A percentile compares a stretch with the other conserved stretches of the same genome.
Evolutionary conservation across 2,797 vertebrate species (phyloP).

Genomic region (Scolopax rusticola): DNA sequence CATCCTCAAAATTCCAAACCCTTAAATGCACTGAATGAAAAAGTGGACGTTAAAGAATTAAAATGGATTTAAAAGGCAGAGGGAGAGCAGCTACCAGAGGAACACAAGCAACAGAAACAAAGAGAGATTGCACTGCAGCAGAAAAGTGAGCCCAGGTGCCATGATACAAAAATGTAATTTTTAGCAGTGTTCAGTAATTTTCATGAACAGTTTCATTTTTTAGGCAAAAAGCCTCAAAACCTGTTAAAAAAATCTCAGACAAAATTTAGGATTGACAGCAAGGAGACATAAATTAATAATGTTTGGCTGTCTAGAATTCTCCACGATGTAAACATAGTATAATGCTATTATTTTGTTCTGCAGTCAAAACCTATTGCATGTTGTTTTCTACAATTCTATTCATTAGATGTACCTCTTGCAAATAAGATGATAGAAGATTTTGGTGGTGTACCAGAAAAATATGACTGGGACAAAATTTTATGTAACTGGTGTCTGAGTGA

Average conservation of each 20-base stretch:
- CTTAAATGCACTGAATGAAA: not conserved
- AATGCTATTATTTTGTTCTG: fast-evolving
- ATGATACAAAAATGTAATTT: not conserved
- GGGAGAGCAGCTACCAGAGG: not conserved
- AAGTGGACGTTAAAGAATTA: not conserved
- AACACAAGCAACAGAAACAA: not conserved
- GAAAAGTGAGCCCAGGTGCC: not conserved
- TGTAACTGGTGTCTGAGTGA: not conserved
- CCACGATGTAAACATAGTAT: not conserved
- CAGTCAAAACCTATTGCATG: not conserved
- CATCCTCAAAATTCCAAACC: not conserved
- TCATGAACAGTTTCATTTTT: not conserved
- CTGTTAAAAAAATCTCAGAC: not conserved
- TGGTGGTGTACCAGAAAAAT: not conserved
- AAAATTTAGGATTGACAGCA: not conserved
- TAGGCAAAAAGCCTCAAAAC: not conserved
- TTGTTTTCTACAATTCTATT: not conserved
- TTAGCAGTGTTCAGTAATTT: not conserved
- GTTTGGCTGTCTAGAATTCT: not conserved
- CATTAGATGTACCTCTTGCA: not conserved
- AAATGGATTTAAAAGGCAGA: not conserved
- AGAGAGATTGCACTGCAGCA: not conserved
- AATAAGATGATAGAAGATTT: not conserved
- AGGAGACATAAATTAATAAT: not conserved
- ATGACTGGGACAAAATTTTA: not conserved